phyloP scores from a whole-genome alignment of 2,113 vertebrate genomes.

The Craseonycteris thonglongyai region DNA sequence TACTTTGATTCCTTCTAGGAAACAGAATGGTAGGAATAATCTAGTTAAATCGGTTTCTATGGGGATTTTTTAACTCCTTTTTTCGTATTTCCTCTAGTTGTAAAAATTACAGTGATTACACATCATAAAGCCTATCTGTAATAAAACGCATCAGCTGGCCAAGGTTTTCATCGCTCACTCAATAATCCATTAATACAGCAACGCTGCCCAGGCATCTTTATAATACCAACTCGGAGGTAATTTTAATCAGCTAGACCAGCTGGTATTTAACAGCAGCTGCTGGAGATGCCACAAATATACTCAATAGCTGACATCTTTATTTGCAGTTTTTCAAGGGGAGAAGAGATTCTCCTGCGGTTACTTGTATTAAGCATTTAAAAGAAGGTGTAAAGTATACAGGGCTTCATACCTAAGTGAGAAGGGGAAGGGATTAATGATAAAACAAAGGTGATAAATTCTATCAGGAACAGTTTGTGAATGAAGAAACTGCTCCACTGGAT shows the following conservation, averaged over 20 bases:
- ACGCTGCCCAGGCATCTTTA: conserved; percentile 89
- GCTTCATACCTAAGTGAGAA: conserved; percentile 72
- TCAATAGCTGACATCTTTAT: conserved; percentile 91
- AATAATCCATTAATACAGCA: conserved; percentile 93
- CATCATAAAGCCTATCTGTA: conserved; percentile 90
- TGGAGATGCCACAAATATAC: conserved; percentile 89
- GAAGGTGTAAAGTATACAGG: conserved; percentile 60
- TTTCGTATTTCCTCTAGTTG: conserved; percentile 84
- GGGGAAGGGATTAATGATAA: conserved; percentile 57
- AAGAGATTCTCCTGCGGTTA: conserved; percentile 87
- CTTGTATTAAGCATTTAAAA: conserved; percentile 81
- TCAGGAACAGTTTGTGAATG: conserved; percentile 63
- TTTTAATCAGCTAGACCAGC: conserved; percentile 93
- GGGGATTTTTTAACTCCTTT: conserved; percentile 77
- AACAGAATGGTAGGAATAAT: conserved; percentile 66
- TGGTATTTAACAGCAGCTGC: conserved; percentile 92
- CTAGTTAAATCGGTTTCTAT: conserved; percentile 76
- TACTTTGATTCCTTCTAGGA: conserved; percentile 67
- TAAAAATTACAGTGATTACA: conserved; percentile 91
- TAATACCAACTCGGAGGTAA: conserved; percentile 91
- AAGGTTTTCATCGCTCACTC: conserved; percentile 91
- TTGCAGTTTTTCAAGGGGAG: conserved; percentile 89
- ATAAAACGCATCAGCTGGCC: conserved; percentile 92
- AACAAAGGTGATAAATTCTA: conserved; percentile 55
- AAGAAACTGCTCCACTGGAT: conserved; percentile 56